Conservation (phyloP, 2,797 vertebrate species). For the Neomorphus geoffroyi region DNA sequence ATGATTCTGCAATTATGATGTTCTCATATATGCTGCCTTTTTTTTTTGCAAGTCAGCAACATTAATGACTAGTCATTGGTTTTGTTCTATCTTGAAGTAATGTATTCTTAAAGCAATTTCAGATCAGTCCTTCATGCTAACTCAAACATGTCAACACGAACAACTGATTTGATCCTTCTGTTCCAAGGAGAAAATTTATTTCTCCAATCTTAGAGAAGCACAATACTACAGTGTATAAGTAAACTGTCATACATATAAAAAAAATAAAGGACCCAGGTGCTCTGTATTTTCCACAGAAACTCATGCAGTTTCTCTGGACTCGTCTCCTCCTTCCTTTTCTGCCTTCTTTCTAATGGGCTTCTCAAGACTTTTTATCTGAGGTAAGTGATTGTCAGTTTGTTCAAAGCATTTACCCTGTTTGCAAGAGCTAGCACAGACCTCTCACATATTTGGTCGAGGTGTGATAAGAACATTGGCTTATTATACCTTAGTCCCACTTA, state of each 20-base stretch:
- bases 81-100: not conserved
- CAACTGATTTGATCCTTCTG: not conserved
- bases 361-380: constrained; percentile 30
- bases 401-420: constrained; percentile 42
- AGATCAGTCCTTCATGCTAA: not conserved
- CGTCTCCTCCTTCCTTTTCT: not conserved
- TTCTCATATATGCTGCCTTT: not conserved
- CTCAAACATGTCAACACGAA: not conserved
- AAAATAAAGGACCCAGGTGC: not conserved
- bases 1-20: not conserved
- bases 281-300: not conserved
- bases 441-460: constrained; percentile 41
- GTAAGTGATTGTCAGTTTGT: constrained; percentile 36
- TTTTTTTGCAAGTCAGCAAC: not conserved
- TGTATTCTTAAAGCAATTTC: not conserved
- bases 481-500: constrained; percentile 26
- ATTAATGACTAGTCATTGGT: not conserved
- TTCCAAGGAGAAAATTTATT: not conserved
- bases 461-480: constrained; percentile 48
- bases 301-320: not conserved
- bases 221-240: not conserved
- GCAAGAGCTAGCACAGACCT: constrained; percentile 31
- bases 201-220: not conserved
- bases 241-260: not conserved
- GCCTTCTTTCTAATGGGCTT: not conserved